A percentile compares a stretch with the other conserved stretches of the same genome.
Conservation (phyloP, 2,888 invertebrate species). For the Bombyx huttoni region DNA sequence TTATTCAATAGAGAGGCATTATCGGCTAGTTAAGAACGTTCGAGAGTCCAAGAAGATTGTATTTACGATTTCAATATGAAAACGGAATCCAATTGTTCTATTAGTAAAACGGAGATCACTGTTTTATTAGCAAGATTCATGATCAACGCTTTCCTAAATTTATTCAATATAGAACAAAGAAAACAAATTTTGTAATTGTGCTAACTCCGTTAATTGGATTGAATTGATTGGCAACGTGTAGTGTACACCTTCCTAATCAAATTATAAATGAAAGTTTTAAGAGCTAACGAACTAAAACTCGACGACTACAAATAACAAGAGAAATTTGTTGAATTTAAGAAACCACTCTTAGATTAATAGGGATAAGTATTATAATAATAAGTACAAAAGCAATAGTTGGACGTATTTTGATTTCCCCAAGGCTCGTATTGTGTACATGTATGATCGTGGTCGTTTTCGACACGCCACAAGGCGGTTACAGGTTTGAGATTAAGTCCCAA, state of each 20-base stretch:
- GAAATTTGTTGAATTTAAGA: not conserved
- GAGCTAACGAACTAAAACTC: not conserved
- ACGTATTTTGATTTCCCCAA: constrained; percentile 49
- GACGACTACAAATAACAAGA: not conserved
- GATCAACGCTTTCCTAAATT: too few relatives aligned
- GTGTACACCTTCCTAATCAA: not conserved
- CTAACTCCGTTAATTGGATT: constrained; percentile 48
- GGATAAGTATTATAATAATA: constrained; percentile 3
- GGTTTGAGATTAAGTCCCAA: constrained; percentile 29
- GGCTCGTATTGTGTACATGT: constrained; percentile 25
- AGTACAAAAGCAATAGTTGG: constrained; percentile 26
- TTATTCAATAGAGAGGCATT: constrained; percentile 3
- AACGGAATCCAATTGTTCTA: too few relatives aligned
- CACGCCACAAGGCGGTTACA: constrained; percentile 29
- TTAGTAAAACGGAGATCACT: too few relatives aligned
- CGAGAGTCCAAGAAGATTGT: too few relatives aligned
- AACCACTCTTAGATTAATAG: not conserved
- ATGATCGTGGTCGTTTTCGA: constrained; percentile 45
- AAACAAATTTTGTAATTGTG: constrained; percentile 9
- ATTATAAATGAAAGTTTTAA: not conserved
- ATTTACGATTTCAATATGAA: too few relatives aligned
- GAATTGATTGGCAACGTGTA: constrained; percentile 35
- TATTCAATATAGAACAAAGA: too few relatives aligned
- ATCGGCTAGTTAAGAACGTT: not conserved
- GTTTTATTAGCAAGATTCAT: too few relatives aligned